phyloP scores from a whole-genome alignment of 2,797 vertebrate genomes.

The Crocodylus rhombifer region DNA sequence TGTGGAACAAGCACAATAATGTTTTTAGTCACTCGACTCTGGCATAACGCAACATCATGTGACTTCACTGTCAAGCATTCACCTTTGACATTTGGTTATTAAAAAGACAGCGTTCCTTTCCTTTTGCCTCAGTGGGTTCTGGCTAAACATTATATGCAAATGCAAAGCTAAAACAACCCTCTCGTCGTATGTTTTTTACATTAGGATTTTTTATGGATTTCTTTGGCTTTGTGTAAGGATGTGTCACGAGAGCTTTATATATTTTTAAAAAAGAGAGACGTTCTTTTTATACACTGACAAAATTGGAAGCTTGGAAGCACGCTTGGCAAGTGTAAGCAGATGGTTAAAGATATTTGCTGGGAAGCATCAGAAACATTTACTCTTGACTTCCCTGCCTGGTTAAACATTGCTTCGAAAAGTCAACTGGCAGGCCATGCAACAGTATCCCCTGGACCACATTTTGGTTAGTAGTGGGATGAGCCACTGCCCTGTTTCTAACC shows the following conservation, averaged over 20 bases:
- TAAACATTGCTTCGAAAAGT: slow-evolving; percentile 59
- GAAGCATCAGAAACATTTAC: slow-evolving; percentile 75
- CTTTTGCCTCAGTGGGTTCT: background rate
- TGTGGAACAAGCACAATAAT: background rate
- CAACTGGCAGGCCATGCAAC: background rate
- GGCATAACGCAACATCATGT: background rate
- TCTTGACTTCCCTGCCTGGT: slow-evolving; percentile 71
- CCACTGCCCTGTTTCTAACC: background rate
- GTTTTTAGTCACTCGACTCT: background rate
- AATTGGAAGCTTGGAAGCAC: slow-evolving; percentile 80
- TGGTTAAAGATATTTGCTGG: slow-evolving; percentile 81
- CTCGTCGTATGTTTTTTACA: background rate
- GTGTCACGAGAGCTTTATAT: slow-evolving; percentile 61
- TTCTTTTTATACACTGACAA: slow-evolving; percentile 81
- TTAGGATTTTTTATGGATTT: slow-evolving; percentile 1
- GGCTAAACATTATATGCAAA: background rate
- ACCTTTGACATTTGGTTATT: slow-evolving; percentile 34
- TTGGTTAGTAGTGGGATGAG: background rate
- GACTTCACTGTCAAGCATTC: background rate
- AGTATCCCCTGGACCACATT: background rate
- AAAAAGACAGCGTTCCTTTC: slow-evolving; percentile 27
- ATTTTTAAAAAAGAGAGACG: slow-evolving; percentile 68
- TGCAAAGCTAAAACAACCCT: background rate
- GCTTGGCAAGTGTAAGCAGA: slow-evolving; percentile 82
- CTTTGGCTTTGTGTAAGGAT: slow-evolving; percentile 66